phyloP scores from a whole-genome alignment of 1,140 invertebrate genomes.

The Drosophila suzukii region DNA sequence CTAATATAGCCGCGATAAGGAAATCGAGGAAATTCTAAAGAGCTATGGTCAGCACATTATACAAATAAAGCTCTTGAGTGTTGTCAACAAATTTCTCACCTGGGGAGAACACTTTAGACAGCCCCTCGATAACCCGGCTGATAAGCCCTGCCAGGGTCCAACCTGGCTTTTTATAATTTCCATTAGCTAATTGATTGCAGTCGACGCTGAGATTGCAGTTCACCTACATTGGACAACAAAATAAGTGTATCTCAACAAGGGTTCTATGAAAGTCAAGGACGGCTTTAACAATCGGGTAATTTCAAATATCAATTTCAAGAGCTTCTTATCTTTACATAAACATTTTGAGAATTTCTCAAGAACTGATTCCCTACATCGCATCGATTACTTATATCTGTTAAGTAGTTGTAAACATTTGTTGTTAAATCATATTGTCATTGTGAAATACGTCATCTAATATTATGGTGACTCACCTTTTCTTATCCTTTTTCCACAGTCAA shows the following conservation, averaged over 20 bases:
- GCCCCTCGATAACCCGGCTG: constrained; percentile 21
- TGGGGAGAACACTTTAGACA: constrained; percentile 18
- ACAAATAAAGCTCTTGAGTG: constrained; percentile 65
- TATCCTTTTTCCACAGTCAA: not conserved
- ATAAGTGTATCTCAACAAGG: not conserved
- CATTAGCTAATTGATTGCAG: constrained; percentile 36
- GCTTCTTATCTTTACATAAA: constrained; percentile 12
- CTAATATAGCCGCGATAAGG: constrained; percentile 45
- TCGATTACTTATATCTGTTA: not conserved
- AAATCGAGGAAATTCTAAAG: constrained; percentile 18
- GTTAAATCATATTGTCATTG: not conserved
- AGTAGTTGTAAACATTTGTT: not conserved
- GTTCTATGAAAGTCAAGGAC: constrained; percentile 16
- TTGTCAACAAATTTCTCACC: constrained; percentile 27
- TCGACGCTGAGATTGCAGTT: constrained; percentile 31
- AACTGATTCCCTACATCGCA: not conserved
- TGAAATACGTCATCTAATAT: not conserved
- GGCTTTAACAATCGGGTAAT: not conserved
- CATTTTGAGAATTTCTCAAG: constrained; percentile 11
- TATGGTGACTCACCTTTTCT: not conserved
- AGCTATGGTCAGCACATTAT: not conserved
- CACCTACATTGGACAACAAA: constrained; percentile 17
- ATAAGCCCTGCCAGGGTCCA: constrained; percentile 27
- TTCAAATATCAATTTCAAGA: not conserved
- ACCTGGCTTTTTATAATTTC: constrained; percentile 13